Base-by-base conservation (phyloP, 1,140 invertebrate species). In the Coptotermes formosanus region DNA sequence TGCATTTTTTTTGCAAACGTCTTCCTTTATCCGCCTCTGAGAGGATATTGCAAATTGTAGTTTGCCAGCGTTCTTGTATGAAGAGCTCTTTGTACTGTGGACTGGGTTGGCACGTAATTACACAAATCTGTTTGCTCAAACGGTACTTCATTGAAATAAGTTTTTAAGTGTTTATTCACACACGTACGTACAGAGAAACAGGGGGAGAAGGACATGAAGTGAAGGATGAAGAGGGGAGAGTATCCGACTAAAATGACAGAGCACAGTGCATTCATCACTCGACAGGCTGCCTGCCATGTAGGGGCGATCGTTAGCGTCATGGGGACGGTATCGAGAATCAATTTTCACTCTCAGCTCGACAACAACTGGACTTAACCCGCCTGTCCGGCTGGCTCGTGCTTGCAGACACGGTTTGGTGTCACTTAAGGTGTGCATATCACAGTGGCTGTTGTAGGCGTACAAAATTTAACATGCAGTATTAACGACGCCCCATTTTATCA, bases 71-170 rank as follows among this genome's bases (percentile, higher is more conserved):
- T 75, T 75, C 64, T 75, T 55, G 19, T 55, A 1, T 55, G 52
- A 19, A 4, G 52, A 55, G 52, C 7, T 30, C n/a, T 75, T 75
- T 75, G 64, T 75, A 30, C 14, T 30, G 30, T 30, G 64, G 16
- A 19, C 52, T 75, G n/a, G 25, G 64, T 55, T 55, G 64, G 25
- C 25, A 75, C 64, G n/a, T 75, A 75, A 75, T 75, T 75, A 75
- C 64, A 75, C 64, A 75, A 75, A 75, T 75, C 64, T 75, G 64
- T 75, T 75, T 75, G 64, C 64, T 75, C n/a, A 75, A 75, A 75
- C n/a, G 64, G 9, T 16, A 30, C 25, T 55, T 2, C 64, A 75
- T 75, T 75, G 64, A 75, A 75, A 30, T 30, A 75, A n/a, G n/a
- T 75, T 64, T 75, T 75, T 75, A 75, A 75, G 64, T 75, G 64